phyloP scores from a whole-genome alignment of 2,113 vertebrate species.

The Cromileptes altivelis region DNA sequence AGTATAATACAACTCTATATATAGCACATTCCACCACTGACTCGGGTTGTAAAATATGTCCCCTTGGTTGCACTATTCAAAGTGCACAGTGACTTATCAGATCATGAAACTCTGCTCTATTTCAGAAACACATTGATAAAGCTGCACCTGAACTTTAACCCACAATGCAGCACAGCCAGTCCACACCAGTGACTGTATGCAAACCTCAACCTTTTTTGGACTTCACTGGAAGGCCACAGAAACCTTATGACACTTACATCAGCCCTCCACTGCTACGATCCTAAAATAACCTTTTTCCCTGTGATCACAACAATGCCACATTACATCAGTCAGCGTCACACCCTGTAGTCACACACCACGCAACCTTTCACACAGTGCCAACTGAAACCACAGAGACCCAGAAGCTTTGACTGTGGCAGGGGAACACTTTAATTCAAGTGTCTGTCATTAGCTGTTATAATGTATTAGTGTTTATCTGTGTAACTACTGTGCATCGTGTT shows the following conservation, averaged over 20 bases:
- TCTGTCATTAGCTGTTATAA: neutral
- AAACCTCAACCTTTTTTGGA: slow-evolving; percentile 11
- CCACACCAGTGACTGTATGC: rapidly evolving
- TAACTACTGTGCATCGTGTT: neutral
- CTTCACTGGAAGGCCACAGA: neutral
- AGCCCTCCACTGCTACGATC: neutral
- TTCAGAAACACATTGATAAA: neutral
- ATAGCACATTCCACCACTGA: neutral
- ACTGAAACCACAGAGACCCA: neutral
- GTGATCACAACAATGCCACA: slow-evolving; percentile 33
- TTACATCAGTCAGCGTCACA: slow-evolving; percentile 48
- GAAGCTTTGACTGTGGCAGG: neutral
- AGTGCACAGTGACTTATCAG: slow-evolving; percentile 16
- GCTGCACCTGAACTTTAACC: slow-evolving; percentile 24
- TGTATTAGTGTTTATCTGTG: neutral
- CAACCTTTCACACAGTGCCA: slow-evolving; percentile 64
- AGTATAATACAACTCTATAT: neutral
- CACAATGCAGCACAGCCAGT: neutral
- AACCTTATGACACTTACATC: slow-evolving; percentile 32
- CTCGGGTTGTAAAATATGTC: neutral
- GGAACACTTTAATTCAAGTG: neutral
- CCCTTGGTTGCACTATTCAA: slow-evolving; percentile 11
- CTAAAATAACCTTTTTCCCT: slow-evolving; percentile 62
- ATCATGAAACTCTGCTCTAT: neutral
- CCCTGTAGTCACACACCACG: slow-evolving; percentile 53